A percentile compares a stretch with the other conserved stretches of the same genome.
Evolutionary conservation across 2,888 invertebrate genomes (phyloP).

Genomic region (Anticlea derivata): DNA sequence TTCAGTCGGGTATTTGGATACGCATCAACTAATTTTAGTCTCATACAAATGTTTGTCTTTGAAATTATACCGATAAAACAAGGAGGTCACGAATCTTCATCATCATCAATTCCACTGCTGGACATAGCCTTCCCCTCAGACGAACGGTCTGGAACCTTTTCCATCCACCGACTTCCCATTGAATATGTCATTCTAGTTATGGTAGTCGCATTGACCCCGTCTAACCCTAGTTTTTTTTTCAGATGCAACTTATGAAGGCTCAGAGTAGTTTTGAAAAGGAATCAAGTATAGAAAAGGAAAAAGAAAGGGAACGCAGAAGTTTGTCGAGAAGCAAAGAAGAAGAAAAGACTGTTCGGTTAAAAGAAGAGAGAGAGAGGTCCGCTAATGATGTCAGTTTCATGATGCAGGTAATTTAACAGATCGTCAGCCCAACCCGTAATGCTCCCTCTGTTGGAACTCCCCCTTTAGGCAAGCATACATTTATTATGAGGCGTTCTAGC

Average conservation of each 20-base stretch:
- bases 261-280: slow-evolving; percentile 82
- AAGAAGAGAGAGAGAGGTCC: slow-evolving; percentile 57
- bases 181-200: too few relatives aligned
- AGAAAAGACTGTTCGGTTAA: slow-evolving; percentile 58
- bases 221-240: too few relatives aligned
- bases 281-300: slow-evolving; percentile 74
- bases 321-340: slow-evolving; percentile 76
- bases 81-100: too few relatives aligned
- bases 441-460: too few relatives aligned
- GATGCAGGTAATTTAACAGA: slow-evolving; percentile 75
- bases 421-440: too few relatives aligned
- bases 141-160: too few relatives aligned
- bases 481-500: too few relatives aligned
- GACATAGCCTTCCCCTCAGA: too few relatives aligned
- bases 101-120: too few relatives aligned
- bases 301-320: slow-evolving; percentile 73
- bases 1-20: slow-evolving; percentile 26
- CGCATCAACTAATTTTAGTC: slow-evolving; percentile 30
- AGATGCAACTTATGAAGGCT: slow-evolving; percentile 82
- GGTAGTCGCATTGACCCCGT: too few relatives aligned
- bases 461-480: too few relatives aligned
- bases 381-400: slow-evolving; percentile 77
- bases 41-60: slow-evolving; percentile 25
- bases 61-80: slow-evolving; percentile 19
- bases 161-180: too few relatives aligned